These are phyloP conservation scores for Hydrocynus forskahlii DNA, from an alignment of 2,797 vertebrate genomes.

Conservation along the genomic window DNA sequence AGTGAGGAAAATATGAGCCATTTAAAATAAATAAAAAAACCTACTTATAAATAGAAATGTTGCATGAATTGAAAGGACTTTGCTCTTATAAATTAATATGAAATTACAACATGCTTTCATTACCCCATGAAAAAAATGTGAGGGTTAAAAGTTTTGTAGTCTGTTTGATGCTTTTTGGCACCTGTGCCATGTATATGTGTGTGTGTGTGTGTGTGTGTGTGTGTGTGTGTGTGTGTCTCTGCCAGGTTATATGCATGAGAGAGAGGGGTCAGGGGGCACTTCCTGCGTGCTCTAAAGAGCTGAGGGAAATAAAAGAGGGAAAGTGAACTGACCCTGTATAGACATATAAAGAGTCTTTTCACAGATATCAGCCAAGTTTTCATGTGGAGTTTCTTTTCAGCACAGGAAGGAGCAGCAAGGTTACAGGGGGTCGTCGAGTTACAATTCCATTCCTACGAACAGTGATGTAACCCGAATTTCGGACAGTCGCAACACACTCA, in stretches of 20 bases:
- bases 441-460: no score
- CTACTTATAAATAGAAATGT: no score
- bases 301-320: neutral
- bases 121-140: neutral
- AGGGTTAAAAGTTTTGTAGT: neutral
- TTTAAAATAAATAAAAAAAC: no score
- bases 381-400: neutral
- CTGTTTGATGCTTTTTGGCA: neutral
- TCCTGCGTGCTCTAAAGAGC: constrained; percentile 11
- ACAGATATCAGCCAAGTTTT: neutral
- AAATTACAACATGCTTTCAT: neutral
- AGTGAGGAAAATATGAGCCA: no score
- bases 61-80: no score
- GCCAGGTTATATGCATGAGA: constrained; percentile 14
- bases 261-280: constrained; percentile 9
- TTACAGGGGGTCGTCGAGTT: no score
- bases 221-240: neutral
- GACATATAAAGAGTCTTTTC: constrained; percentile 13
- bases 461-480: no score
- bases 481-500: no score
- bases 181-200: neutral
- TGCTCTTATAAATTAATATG: no score
- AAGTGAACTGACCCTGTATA: neutral
- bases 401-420: neutral
- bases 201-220: neutral